These are phyloP conservation scores for Diadophis punctatus DNA, from an alignment of 2,113 vertebrate genomes.

Conservation along the genomic window DNA sequence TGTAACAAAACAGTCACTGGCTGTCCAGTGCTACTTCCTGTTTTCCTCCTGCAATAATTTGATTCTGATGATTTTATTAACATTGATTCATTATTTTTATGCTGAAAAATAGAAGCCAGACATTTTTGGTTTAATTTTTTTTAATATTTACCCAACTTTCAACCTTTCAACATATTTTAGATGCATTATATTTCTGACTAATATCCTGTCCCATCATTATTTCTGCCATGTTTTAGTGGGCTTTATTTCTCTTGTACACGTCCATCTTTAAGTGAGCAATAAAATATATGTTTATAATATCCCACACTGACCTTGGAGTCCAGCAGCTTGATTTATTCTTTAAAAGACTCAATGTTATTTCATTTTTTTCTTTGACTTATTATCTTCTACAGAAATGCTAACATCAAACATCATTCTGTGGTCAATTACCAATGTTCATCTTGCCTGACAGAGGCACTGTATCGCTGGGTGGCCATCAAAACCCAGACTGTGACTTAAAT, in stretches of 20 bases:
- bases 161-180: conserved; percentile 8
- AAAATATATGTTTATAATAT: not conserved
- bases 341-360: conserved; percentile 19
- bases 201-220: not conserved
- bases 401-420: conserved; percentile 11
- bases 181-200: not conserved
- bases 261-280: conserved; percentile 16
- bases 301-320: not conserved
- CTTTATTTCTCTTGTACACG: not conserved
- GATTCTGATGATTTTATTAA: conserved; percentile 20
- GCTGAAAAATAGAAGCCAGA: not conserved
- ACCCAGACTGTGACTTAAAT: not conserved
- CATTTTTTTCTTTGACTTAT: conserved; percentile 10
- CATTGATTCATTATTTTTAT: conserved; percentile 33
- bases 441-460: not conserved
- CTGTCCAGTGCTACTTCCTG: conserved; percentile 17
- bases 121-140: conserved; percentile 17
- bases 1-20: conserved; percentile 29
- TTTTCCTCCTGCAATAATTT: conserved; percentile 32
- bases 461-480: not conserved
- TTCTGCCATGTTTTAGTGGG: not conserved
- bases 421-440: conserved; percentile 21
- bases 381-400: conserved; percentile 8
- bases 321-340: not conserved
- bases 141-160: conserved; percentile 5